Evolutionary conservation across 2,113 vertebrate genomes (phyloP).

Genomic region (Trichechus manatus): DNA sequence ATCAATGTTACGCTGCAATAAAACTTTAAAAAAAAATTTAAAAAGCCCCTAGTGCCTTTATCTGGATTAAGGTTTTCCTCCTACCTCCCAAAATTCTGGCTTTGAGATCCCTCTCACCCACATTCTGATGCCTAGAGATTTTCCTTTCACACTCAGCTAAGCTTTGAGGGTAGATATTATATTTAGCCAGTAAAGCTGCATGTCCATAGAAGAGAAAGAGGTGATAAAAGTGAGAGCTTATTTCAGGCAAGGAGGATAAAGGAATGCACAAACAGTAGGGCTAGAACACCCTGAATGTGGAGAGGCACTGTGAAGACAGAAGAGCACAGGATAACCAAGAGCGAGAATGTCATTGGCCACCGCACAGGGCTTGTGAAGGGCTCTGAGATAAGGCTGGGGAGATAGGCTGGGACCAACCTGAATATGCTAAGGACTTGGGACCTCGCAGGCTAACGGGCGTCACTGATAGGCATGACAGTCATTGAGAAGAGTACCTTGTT

Average conservation of each 20-base stretch:
- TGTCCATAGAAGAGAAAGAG: neutral
- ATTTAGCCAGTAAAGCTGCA: neutral
- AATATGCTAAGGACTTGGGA: neutral
- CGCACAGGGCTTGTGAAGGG: fast-evolving
- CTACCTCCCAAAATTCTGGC: neutral
- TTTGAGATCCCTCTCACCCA: neutral
- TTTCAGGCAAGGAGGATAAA: neutral
- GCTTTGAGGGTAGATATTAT: neutral
- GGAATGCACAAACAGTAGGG: neutral
- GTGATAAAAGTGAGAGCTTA: neutral
- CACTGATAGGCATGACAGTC: neutral
- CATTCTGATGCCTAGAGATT: neutral
- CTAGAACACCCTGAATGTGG: neutral
- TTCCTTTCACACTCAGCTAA: neutral
- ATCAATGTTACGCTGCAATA: neutral
- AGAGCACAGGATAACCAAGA: neutral
- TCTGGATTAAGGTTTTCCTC: neutral
- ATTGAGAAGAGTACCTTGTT: neutral
- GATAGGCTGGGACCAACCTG: too few relatives aligned
- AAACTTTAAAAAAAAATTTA: neutral
- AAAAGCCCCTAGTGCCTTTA: neutral
- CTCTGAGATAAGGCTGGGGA: neutral
- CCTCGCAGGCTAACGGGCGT: neutral
- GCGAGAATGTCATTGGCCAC: neutral
- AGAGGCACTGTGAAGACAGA: neutral